A percentile compares a stretch with the other conserved stretches of the same genome.
Evolutionary conservation across 2,888 invertebrate genomes (phyloP).

Genomic region (Therioaphis trifolii): DNA sequence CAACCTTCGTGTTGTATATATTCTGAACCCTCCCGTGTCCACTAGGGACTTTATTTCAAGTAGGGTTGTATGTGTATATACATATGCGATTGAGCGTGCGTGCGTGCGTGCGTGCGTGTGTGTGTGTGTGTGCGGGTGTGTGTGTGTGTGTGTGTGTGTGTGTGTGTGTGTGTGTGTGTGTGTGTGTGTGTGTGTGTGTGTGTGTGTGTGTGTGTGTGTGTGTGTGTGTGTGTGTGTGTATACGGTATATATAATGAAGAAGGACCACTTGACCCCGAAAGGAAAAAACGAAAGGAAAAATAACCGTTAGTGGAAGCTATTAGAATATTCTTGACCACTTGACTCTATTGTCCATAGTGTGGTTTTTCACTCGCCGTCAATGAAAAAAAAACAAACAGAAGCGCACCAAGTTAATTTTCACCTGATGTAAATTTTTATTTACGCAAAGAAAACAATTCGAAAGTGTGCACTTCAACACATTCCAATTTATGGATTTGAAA

Average conservation of each 20-base stretch:
- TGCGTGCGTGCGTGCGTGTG: too few species aligned
- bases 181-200: too few species aligned
- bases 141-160: too few species aligned
- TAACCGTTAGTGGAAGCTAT: conserved; percentile 46
- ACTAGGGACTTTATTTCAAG: conserved; percentile 36
- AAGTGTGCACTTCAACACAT: neutral
- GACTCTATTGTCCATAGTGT: conserved; percentile 33
- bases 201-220: too few species aligned
- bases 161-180: too few species aligned
- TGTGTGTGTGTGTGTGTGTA: too few species aligned
- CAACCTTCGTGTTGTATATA: conserved; percentile 8
- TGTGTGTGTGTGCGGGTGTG: too few species aligned
- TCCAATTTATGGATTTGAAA: neutral
- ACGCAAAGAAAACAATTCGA: neutral
- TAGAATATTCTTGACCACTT: conserved; percentile 54
- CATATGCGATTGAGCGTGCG: neutral
- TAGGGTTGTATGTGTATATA: conserved; percentile 29
- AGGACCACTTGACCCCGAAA: conserved; percentile 48
- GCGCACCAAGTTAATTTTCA: conserved; percentile 21
- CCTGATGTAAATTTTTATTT: conserved; percentile 24
- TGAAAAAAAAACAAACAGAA: conserved; percentile 28
- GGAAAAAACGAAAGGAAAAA: conserved; percentile 30
- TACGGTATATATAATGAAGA: neutral
- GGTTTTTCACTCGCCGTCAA: conserved; percentile 32
- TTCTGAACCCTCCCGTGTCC: conserved; percentile 37